These are phyloP conservation scores for Pseudomugil tenellus DNA, from an alignment of 2,797 vertebrate species.

Conservation along the genomic window DNA sequence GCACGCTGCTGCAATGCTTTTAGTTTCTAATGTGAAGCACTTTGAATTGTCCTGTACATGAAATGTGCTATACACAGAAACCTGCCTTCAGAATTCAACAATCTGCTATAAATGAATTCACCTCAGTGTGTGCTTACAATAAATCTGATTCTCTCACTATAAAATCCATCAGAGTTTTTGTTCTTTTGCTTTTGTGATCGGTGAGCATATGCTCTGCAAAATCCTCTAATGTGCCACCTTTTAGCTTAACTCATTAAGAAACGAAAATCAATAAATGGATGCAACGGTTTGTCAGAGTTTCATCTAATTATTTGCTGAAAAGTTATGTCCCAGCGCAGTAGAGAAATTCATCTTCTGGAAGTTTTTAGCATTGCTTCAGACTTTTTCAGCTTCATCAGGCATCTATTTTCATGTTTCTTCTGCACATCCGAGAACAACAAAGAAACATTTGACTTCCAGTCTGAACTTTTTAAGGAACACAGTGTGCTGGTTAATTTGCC, in stretches of 20 bases:
- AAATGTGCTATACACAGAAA: no score
- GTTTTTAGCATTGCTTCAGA: conserved; percentile 1
- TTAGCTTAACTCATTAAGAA: conserved; percentile 25
- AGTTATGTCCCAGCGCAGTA: conserved; percentile 31
- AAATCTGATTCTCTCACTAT: conserved; percentile 21
- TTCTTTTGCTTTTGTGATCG: conserved; percentile 6
- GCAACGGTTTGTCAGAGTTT: conserved; percentile 17
- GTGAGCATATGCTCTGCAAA: conserved; percentile 35
- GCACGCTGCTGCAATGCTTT: no score
- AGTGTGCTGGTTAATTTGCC: conserved; percentile 32
- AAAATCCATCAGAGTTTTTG: neutral
- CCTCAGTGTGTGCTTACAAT: conserved; percentile 6
- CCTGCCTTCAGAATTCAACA: neutral
- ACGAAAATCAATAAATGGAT: conserved; percentile 19
- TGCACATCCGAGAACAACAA: neutral
- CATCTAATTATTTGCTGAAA: conserved; percentile 46
- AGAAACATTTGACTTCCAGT: conserved; percentile 17
- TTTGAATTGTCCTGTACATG: no score
- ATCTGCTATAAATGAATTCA: neutral
- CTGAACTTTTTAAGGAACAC: conserved; percentile 15
- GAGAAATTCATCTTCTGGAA: conserved; percentile 19
- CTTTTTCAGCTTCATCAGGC: conserved; percentile 11
- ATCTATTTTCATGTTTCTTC: conserved; percentile 12
- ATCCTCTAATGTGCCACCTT: conserved; percentile 27
- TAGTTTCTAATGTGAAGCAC: no score